phyloP scores from a whole-genome alignment of 2,888 invertebrate genomes.

The Lasius fuliginosus region DNA sequence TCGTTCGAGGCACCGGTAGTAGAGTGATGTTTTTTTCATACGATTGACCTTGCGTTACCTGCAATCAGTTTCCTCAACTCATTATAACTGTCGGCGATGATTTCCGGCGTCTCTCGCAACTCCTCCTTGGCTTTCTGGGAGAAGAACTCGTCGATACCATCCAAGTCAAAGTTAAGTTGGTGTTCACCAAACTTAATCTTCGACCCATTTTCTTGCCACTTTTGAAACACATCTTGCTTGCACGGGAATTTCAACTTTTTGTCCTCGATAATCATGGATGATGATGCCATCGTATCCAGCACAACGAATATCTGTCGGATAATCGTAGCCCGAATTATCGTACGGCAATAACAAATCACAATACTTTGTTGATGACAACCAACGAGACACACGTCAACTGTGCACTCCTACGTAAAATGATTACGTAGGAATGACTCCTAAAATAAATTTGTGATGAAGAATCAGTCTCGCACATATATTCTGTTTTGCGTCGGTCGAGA shows the following conservation, averaged over 20 bases:
- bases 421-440: neutral
- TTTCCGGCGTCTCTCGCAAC: constrained; percentile 91
- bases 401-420: neutral
- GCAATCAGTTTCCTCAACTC: constrained; percentile 86
- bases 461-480: neutral
- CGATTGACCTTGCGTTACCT: constrained; percentile 58
- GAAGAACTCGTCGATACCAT: constrained; percentile 88
- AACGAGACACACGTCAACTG: neutral
- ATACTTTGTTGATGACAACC: neutral
- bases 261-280: neutral
- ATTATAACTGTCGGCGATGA: constrained; percentile 88
- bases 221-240: neutral
- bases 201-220: constrained; percentile 71
- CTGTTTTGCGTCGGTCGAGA: neutral
- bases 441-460: neutral
- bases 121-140: constrained; percentile 90
- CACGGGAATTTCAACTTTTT: neutral
- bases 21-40: neutral
- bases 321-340: constrained; percentile 1
- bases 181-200: constrained; percentile 87
- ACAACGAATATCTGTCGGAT: neutral
- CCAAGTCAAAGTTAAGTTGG: constrained; percentile 89
- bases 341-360: neutral
- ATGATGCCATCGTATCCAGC: neutral
- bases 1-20: neutral